A percentile compares a stretch with the other conserved stretches of the same genome.
These are phyloP conservation scores for Lepus europaeus DNA, from an alignment of 2,113 vertebrate genomes.

Conservation along the genomic window DNA sequence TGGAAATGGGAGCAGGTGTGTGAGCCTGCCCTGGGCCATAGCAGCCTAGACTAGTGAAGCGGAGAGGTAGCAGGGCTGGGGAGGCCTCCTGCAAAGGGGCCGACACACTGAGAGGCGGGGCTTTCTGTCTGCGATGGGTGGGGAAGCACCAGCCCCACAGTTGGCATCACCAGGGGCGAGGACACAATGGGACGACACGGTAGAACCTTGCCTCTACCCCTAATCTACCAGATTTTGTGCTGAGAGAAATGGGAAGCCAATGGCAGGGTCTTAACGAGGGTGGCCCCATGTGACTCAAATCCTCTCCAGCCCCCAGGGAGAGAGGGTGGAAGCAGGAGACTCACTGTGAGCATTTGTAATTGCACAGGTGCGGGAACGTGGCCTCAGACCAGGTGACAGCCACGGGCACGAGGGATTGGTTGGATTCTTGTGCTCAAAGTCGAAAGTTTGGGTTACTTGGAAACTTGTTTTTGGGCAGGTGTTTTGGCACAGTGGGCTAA, in stretches of 20 bases:
- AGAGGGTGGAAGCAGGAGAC: not conserved
- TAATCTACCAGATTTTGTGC: not conserved
- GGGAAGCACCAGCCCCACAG: not conserved
- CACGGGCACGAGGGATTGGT: not conserved
- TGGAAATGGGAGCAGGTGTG: not conserved
- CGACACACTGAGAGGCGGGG: not conserved
- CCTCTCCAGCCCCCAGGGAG: not conserved
- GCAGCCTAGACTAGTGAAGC: not conserved
- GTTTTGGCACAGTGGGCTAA: no score
- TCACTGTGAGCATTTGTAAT: not conserved
- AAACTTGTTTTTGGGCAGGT: not conserved
- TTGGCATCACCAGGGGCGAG: no score
- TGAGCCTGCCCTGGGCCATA: not conserved
- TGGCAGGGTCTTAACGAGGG: not conserved
- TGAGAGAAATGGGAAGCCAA: not conserved
- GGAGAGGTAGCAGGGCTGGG: not conserved
- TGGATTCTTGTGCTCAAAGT: not conserved
- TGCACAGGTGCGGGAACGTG: not conserved
- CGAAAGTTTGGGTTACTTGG: not conserved
- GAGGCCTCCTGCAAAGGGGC: not conserved
- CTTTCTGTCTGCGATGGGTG: not conserved
- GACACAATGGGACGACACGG: fast-evolving
- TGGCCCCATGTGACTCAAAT: fast-evolving
- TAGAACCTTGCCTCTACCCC: not conserved
- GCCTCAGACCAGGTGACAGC: not conserved